These are phyloP conservation scores for Myrmecophaga tridactyla DNA, from an alignment of 2,113 vertebrate genomes.

Conservation along the genomic window DNA sequence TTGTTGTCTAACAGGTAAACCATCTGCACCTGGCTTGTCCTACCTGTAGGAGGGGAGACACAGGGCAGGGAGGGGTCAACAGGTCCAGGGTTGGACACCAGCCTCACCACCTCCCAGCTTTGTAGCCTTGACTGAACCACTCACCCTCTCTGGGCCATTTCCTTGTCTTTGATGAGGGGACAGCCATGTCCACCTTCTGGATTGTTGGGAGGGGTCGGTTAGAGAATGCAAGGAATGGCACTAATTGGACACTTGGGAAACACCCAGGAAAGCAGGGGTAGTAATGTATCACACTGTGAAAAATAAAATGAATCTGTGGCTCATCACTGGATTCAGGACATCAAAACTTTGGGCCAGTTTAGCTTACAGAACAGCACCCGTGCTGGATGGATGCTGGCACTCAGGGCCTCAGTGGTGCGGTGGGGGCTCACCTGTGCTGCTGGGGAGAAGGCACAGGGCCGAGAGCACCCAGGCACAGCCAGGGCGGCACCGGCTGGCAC, in stretches of 20 bases:
- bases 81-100: rapidly evolving
- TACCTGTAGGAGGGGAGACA: rapidly evolving
- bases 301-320: rapidly evolving
- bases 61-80: rapidly evolving
- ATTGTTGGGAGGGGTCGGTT: not conserved
- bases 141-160: not conserved
- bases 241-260: not conserved
- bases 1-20: too few species aligned
- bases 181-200: rapidly evolving
- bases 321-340: not conserved
- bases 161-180: rapidly evolving
- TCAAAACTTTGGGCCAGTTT: not conserved
- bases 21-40: too few species aligned
- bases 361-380: not conserved
- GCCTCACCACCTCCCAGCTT: rapidly evolving
- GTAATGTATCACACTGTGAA: rapidly evolving
- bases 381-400: not conserved
- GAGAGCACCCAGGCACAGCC: rapidly evolving
- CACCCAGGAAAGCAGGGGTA: rapidly evolving
- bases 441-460: too few species aligned
- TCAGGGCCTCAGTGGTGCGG: too few species aligned
- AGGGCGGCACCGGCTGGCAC: not conserved
- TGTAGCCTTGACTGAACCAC: rapidly evolving
- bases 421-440: rapidly evolving
- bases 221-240: rapidly evolving